phyloP scores from a whole-genome alignment of 2,888 invertebrate genomes.

The Hipparchia sbordonii region DNA sequence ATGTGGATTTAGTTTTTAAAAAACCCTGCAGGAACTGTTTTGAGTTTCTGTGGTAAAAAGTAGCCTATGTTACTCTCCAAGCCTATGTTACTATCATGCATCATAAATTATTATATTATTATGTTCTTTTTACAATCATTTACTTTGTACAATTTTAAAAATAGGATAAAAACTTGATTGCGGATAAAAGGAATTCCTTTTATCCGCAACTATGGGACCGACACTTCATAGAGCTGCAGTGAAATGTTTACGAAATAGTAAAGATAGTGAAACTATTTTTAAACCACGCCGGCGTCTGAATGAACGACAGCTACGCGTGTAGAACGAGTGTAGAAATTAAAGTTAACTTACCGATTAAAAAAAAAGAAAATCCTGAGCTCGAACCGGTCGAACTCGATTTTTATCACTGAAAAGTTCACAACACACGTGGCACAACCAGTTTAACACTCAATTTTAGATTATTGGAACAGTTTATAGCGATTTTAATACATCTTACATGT shows the following conservation, averaged over 20 bases:
- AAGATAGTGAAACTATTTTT: conserved; percentile 54
- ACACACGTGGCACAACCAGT: conserved; percentile 53
- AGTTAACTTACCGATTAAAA: conserved; percentile 57
- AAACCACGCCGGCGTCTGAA: conserved; percentile 51
- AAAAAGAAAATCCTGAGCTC: conserved; percentile 38
- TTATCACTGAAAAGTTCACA: conserved; percentile 66
- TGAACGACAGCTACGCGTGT: conserved; percentile 44
- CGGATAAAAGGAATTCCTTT: no score
- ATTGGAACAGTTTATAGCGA: conserved; percentile 56
- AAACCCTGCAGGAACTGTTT: no score
- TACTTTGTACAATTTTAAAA: no score
- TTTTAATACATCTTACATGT: conserved; percentile 59
- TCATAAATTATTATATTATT: no score
- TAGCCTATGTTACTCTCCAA: no score
- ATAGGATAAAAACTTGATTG: no score
- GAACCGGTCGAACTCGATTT: conserved; percentile 44
- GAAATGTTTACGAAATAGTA: conserved; percentile 24
- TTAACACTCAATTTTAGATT: conserved; percentile 51
- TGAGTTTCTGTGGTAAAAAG: no score
- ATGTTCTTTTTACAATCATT: no score
- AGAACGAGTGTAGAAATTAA: conserved; percentile 43
- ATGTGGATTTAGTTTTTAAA: no score
- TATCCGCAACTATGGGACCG: no score
- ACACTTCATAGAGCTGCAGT: neutral
- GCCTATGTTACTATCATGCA: no score